A percentile compares a stretch with the other conserved stretches of the same genome.
These are phyloP conservation scores for Pogonocherus hispidulus DNA, from an alignment of 2,888 invertebrate species.

Conservation along the genomic window DNA sequence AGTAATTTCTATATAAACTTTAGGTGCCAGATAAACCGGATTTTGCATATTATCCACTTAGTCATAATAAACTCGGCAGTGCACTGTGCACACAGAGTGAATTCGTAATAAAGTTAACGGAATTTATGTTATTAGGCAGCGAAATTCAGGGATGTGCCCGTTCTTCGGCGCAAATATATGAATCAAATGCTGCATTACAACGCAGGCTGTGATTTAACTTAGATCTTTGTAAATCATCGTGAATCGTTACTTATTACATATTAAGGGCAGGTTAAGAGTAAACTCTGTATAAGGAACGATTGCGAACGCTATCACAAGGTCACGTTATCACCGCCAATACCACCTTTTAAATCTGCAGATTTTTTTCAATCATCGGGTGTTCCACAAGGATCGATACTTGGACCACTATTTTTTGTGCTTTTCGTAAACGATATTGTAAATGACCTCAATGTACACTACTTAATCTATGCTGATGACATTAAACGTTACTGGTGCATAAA, in stretches of 20 bases:
- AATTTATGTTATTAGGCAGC: constrained; percentile 29
- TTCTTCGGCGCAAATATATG: not conserved
- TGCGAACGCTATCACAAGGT: too few species aligned
- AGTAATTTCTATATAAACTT: constrained; percentile 38
- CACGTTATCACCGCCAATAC: too few species aligned
- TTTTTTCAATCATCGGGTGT: too few species aligned
- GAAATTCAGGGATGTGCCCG: constrained; percentile 10
- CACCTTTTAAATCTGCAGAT: too few species aligned
- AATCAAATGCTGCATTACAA: not conserved
- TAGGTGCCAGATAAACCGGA: constrained; percentile 39
- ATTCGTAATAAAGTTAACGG: constrained; percentile 27
- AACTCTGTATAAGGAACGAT: not conserved
- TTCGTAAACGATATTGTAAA: too few species aligned
- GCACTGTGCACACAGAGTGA: constrained; percentile 41
- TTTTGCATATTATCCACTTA: constrained; percentile 48
- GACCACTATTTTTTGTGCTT: too few species aligned
- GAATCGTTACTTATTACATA: not conserved
- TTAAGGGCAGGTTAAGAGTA: not conserved
- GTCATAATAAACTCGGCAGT: constrained; percentile 42
- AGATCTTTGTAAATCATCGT: not conserved
- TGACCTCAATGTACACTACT: too few species aligned
- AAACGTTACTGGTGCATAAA: too few species aligned
- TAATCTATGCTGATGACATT: too few species aligned
- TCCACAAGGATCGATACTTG: too few species aligned
- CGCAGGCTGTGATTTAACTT: not conserved